Base-by-base conservation (phyloP, 2,888 invertebrate genomes). In the Esperia sulphurella region DNA sequence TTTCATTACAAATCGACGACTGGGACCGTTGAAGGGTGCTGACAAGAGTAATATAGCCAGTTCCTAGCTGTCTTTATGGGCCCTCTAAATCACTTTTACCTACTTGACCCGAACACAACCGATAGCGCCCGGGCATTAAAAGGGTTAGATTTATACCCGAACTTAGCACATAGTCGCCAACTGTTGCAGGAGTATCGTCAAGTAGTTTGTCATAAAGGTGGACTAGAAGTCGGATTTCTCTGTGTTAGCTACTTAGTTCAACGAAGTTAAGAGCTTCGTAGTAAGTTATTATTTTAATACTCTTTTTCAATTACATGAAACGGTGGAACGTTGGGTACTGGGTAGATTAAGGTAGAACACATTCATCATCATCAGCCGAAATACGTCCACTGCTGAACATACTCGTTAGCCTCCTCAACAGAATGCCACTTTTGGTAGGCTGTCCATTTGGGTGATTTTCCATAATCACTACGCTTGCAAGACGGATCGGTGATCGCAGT, bases 91-190 rank as follows among this genome's bases (percentile, higher is more conserved):
- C 85, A 84, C 79, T 75, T 75, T 69, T 75, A 77, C 83, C 77
- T 79, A 77, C 83, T 85, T 85, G 85, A 87, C 84, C 85, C 83
- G 58, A 75, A 66, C 74, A 68, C 61, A 65, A 75, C 80, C 82
- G 75, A 81, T 82, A 78, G 80, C 71, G 61, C 64, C 66, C 71
- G 73, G 68, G 79, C 83, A 83, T 82, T 86, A 86, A 87, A 85
- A 83, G 86, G 85, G 85, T 84, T 78, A 86, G 86, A 87, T 86
- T 87, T 87, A 87, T 85, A 76, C 63, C 66, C 67, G 65, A 87
- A 87, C 77, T 87, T 85, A 70, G 84, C 71, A 76, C 87, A 83
- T 87, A 84, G 74, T 75, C 81, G 73, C 74, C 87, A 86, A 80
- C 84, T 86, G 87, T 75, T 79, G 75, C 80, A 31, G 14, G 43